Percentiles rank a stretch among this genome's conserved stretches.
Conservation (phyloP, 2,888 invertebrate species). For the Bruchidius siliquastri region DNA sequence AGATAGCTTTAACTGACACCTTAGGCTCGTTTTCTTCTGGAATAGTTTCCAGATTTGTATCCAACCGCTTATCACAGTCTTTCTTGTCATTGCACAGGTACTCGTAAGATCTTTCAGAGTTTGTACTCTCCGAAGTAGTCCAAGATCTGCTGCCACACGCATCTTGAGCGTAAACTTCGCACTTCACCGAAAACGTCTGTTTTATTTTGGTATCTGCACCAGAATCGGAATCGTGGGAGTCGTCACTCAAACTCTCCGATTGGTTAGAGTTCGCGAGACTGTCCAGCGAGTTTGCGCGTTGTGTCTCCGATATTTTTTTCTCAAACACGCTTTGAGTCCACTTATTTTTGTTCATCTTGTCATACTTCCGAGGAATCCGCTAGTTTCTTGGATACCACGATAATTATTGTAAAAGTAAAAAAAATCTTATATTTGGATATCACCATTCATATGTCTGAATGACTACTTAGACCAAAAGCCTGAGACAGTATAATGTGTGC, state of each 20-base stretch:
- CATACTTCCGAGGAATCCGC: background rate
- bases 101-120: conserved; percentile 34
- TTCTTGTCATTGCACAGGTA: conserved; percentile 21
- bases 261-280: conserved; percentile 65
- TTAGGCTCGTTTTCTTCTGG: conserved; percentile 78
- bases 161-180: conserved; percentile 43
- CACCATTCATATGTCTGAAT: too few relatives aligned
- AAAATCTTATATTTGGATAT: background rate
- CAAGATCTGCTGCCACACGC: conserved; percentile 35
- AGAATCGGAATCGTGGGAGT: conserved; percentile 58
- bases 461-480: too few relatives aligned
- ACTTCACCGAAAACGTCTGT: conserved; percentile 41
- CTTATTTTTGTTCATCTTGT: conserved; percentile 19
- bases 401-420: background rate
- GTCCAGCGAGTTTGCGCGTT: conserved; percentile 58
- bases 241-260: conserved; percentile 57
- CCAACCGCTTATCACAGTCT: conserved; percentile 26
- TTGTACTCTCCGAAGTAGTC: conserved; percentile 29
- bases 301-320: conserved; percentile 27
- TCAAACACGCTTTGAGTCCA: conserved; percentile 27
- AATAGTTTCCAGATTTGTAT: conserved; percentile 69
- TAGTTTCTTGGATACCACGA: background rate
- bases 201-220: conserved; percentile 54
- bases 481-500: too few relatives aligned
- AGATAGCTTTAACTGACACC: conserved; percentile 76